phyloP scores from a whole-genome alignment of 2,113 vertebrate genomes.

The Shinisaurus crocodilurus region DNA sequence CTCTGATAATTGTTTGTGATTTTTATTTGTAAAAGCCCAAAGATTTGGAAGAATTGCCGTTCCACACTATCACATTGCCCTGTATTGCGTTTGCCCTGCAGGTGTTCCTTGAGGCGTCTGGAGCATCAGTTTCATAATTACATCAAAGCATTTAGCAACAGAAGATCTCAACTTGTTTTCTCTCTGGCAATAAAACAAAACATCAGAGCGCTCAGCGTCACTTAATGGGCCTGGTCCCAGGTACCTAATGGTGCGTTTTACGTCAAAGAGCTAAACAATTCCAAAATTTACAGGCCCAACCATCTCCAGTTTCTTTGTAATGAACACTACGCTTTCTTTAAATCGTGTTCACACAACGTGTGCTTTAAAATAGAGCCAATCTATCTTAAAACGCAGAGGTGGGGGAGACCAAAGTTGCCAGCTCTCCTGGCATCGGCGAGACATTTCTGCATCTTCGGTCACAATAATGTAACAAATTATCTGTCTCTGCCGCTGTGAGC shows the following conservation, averaged over 20 bases:
- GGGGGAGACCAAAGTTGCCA: neutral
- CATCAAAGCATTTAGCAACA: slow-evolving; percentile 52
- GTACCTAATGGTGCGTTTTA: slow-evolving; percentile 60
- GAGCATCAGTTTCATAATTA: slow-evolving; percentile 39
- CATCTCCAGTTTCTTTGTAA: slow-evolving; percentile 54
- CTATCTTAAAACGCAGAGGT: neutral
- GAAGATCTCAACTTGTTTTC: slow-evolving; percentile 59
- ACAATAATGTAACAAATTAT: slow-evolving; percentile 1
- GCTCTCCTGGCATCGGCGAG: rapidly evolving
- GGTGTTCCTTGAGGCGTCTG: neutral
- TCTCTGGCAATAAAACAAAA: slow-evolving; percentile 37
- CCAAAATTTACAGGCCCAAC: slow-evolving; percentile 46
- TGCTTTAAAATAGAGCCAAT: slow-evolving; percentile 14
- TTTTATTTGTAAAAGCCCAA: neutral
- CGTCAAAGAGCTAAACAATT: slow-evolving; percentile 50
- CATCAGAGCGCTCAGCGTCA: slow-evolving; percentile 4
- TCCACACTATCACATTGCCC: slow-evolving; percentile 18
- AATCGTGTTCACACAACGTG: neutral
- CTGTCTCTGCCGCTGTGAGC: neutral
- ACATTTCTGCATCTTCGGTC: neutral
- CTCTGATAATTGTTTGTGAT: neutral
- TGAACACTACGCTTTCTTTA: slow-evolving; percentile 11
- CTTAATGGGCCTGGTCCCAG: slow-evolving; percentile 14
- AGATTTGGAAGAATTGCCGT: neutral
- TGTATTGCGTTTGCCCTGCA: neutral